Evolutionary conservation across 2,888 invertebrate genomes (phyloP).

Genomic region (Toxonevra muliebris): DNA sequence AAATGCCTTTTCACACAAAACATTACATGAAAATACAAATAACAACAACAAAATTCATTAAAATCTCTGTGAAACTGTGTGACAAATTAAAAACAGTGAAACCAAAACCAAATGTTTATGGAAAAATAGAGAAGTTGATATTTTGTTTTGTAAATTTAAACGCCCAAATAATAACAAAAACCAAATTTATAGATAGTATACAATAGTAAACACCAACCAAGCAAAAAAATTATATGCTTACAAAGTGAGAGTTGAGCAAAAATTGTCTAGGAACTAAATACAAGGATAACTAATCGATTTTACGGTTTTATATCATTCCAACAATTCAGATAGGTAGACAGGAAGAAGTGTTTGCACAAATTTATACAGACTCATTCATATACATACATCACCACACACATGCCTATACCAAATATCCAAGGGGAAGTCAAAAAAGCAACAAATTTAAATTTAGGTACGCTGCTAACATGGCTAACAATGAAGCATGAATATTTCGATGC

Average conservation of each 20-base stretch:
- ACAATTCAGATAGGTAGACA: slow-evolving; percentile 2
- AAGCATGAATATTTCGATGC: too few species aligned
- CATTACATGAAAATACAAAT: background rate
- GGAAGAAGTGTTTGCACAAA: slow-evolving; percentile 45
- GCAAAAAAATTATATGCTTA: too few species aligned
- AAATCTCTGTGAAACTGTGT: background rate
- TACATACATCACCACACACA: too few species aligned
- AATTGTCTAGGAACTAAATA: too few species aligned
- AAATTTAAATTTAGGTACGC: slow-evolving; percentile 24
- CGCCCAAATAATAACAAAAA: too few species aligned
- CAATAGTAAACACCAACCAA: too few species aligned
- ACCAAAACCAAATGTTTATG: slow-evolving; percentile 32
- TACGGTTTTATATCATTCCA: slow-evolving; percentile 44
- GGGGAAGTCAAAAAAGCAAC: background rate
- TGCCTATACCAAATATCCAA: too few species aligned
- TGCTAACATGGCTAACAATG: slow-evolving; percentile 19
- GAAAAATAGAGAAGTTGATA: slow-evolving; percentile 25
- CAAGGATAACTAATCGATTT: slow-evolving; percentile 55
- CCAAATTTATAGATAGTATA: too few species aligned
- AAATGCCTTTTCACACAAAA: slow-evolving; percentile 18
- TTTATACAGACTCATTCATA: background rate
- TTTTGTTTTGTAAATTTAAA: too few species aligned
- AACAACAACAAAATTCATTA: background rate
- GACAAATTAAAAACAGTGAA: background rate
- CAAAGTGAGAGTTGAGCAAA: too few species aligned